A percentile compares a stretch with the other conserved stretches of the same genome.
These are phyloP conservation scores for Dryocosmus kuriphilus DNA, from an alignment of 2,888 invertebrate genomes.

Conservation along the genomic window DNA sequence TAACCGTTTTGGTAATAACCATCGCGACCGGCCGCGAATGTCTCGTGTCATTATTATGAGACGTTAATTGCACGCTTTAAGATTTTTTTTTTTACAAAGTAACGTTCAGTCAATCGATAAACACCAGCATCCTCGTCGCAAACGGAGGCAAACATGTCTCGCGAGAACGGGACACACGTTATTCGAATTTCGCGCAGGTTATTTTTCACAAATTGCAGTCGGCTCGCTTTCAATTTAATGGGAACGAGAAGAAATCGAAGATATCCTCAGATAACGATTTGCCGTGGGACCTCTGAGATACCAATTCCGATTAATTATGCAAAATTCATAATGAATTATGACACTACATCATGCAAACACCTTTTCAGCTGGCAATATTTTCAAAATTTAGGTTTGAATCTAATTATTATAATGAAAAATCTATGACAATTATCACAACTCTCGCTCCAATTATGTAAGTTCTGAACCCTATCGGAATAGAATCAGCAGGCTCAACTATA, in stretches of 20 bases:
- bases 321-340: background rate
- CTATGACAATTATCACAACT: too few relatives aligned
- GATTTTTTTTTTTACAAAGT: background rate
- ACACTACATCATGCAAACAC: background rate
- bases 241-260: constrained; percentile 27
- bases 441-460: too few relatives aligned
- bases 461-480: too few relatives aligned
- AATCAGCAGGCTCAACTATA: too few relatives aligned
- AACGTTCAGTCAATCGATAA: constrained; percentile 18
- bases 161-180: constrained; percentile 25
- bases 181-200: background rate
- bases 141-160: constrained; percentile 18
- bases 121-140: constrained; percentile 9
- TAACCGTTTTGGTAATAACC: constrained; percentile 31
- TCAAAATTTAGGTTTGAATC: too few relatives aligned
- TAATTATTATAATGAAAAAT: too few relatives aligned
- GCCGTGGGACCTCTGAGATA: background rate
- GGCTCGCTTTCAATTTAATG: constrained; percentile 19
- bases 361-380: too few relatives aligned
- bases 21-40: constrained; percentile 14
- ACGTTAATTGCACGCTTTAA: constrained; percentile 22
- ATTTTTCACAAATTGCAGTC: constrained; percentile 12
- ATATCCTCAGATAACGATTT: constrained; percentile 18
- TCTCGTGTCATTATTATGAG: constrained; percentile 34
- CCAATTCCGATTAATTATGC: constrained; percentile 1